Evolutionary conservation across 1,140 invertebrate species (phyloP).

Genomic region (Diachasma alloeum): DNA sequence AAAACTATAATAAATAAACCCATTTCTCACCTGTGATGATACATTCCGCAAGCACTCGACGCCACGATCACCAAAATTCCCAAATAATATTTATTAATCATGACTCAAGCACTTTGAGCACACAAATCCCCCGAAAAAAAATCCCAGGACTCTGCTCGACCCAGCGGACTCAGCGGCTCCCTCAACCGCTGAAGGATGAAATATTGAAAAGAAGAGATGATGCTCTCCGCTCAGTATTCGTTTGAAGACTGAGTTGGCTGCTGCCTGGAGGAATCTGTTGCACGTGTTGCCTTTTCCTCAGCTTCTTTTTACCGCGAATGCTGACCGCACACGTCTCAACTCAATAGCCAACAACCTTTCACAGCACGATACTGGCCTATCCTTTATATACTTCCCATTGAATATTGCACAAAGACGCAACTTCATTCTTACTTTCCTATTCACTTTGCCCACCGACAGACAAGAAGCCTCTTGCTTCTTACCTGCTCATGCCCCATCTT

Average conservation of each 20-base stretch:
- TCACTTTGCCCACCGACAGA: not conserved
- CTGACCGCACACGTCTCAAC: not conserved
- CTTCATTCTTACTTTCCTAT: not conserved
- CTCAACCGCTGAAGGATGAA: not conserved
- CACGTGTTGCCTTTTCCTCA: not conserved
- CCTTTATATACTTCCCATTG: not conserved
- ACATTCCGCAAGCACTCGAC: not conserved
- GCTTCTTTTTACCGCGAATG: not conserved
- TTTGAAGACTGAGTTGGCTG: not conserved
- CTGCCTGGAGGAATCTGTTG: not conserved
- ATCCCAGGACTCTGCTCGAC: not conserved
- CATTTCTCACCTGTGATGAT: conserved; percentile 40
- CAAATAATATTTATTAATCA: not conserved
- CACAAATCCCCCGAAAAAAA: not conserved
- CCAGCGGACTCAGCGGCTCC: too few relatives aligned
- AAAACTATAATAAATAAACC: not conserved
- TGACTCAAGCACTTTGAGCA: not conserved
- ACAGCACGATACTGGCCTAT: not conserved
- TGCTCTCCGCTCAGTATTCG: not conserved
- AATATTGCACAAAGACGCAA: not conserved
- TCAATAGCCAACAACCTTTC: not conserved
- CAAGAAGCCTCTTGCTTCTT: not conserved
- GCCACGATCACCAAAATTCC: not conserved
- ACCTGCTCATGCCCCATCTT: not conserved
- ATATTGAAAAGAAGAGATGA: not conserved